phyloP scores from a whole-genome alignment of 2,888 invertebrate genomes.

The Parnassius apollo region DNA sequence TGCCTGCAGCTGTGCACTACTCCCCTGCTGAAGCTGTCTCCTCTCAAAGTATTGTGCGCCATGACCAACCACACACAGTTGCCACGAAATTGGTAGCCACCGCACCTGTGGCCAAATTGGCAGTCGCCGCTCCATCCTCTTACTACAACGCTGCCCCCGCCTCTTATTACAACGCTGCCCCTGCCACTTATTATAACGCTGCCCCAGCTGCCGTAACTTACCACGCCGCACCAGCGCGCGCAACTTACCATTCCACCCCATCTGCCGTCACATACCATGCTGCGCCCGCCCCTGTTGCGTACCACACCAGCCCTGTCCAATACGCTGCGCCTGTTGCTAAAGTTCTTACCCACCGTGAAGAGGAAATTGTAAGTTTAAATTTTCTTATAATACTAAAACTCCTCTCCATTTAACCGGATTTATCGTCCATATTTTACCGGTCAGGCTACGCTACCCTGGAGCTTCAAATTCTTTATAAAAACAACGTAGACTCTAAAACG shows the following conservation, averaged over 20 bases:
- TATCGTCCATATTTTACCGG: no score
- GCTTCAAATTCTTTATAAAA: no score
- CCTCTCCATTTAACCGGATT: no score
- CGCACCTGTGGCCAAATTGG: constrained; percentile 36
- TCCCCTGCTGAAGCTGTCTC: constrained; percentile 54
- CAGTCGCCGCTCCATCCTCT: constrained; percentile 37
- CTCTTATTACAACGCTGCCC: constrained; percentile 6
- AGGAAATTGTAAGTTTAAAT: no score
- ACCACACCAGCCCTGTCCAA: no score
- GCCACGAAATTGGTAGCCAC: constrained; percentile 40
- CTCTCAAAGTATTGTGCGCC: constrained; percentile 56
- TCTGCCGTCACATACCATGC: constrained; percentile 8
- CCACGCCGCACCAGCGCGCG: constrained; percentile 31
- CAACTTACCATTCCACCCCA: constrained; percentile 5
- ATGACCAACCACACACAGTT: constrained; percentile 49
- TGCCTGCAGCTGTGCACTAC: constrained; percentile 57
- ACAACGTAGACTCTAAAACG: no score
- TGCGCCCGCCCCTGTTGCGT: constrained; percentile 29
- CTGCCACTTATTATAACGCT: constrained; percentile 2
- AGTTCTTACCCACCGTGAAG: no score
- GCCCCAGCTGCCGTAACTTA: constrained; percentile 33
- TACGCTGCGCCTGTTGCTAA: no score
- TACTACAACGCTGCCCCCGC: constrained; percentile 47
- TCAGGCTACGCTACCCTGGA: no score
- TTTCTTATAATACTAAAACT: no score